Evolutionary conservation across 2,113 vertebrate species (phyloP).

Genomic region (Verasper variegatus): DNA sequence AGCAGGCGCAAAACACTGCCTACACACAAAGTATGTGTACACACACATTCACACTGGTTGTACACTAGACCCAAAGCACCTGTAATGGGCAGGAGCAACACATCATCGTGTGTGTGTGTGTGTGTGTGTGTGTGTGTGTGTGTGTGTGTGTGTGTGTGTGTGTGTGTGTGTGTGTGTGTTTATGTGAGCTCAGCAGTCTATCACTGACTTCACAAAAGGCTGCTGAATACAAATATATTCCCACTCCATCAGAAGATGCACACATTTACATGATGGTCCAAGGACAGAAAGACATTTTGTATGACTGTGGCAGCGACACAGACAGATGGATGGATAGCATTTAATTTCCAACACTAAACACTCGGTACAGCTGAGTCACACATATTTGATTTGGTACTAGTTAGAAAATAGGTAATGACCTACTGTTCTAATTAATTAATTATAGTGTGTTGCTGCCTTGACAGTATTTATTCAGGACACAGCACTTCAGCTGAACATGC

Average conservation of each 20-base stretch:
- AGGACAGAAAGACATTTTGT: neutral
- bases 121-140: neutral
- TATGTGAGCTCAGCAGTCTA: constrained; percentile 65
- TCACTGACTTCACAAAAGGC: constrained; percentile 46
- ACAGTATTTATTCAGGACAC: neutral
- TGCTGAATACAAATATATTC: constrained; percentile 57
- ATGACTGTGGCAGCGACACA: neutral
- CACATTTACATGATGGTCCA: constrained; percentile 24
- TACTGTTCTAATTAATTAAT: neutral
- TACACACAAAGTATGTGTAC: neutral
- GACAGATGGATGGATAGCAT: constrained; percentile 4
- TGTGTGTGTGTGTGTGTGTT: constrained; percentile 16
- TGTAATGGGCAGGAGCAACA: constrained; percentile 49
- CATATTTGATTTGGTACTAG: neutral
- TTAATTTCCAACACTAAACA: neutral
- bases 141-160: neutral
- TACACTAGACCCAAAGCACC: constrained; percentile 39
- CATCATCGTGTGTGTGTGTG: constrained; percentile 5
- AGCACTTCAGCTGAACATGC: neutral
- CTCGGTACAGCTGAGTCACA: neutral
- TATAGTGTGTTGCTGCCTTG: neutral
- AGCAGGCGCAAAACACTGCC: neutral
- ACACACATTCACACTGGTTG: neutral
- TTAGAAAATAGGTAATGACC: neutral
- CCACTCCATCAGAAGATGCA: constrained; percentile 33